Evolutionary conservation across 2,113 vertebrate species (phyloP), one percentile per base, ranked within the genome.

Genomic region (Bostrychus sinensis): DNA sequence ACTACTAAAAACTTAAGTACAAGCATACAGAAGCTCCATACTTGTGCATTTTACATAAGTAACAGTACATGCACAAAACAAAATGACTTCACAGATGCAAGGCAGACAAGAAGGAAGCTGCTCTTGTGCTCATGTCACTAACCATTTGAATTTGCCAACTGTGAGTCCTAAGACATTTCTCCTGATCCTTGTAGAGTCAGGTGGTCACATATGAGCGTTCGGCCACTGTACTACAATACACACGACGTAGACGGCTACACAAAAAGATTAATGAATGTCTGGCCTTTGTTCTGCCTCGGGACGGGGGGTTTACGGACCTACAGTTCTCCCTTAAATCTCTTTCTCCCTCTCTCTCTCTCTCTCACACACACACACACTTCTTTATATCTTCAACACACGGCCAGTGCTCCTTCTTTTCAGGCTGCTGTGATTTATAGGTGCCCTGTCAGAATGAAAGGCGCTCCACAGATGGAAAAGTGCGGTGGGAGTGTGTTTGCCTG

Each of bases 181-280:
- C 3, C 2, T 22, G 19, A 45, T 45, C 42, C 19, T 12, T 45
- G 19, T 12, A 45, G 30, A 32, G 17, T 22, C 19, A 45, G 42
- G 19, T 19, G 43, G 19, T 58, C 25, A 25, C 38, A 26, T 30
- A 6, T 61, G 50, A 67, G 64, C 53, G 48, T 28, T 26, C 69
- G 59, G 42, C 19, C 42, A 68, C 59, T 72, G 62, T 59, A 62
- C 61, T 78, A 62, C 23, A 58, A 25, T 42, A 8, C 59, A 56
- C 11, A 69, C 65, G 57, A 53, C 66, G 62, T 39, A 57, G 54
- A 75, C 56, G 64, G 54, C 64, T 72, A 62, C 38, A 66, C 66
- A 50, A 45, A 80, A 69, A 78, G 78, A 83, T 86, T 74, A 80
- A 83, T 83, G 76, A 75, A 79, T 75, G 67, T 68, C 63, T 77